Conservation (phyloP, 2,888 invertebrate species). For the Bedellia somnulentella region DNA sequence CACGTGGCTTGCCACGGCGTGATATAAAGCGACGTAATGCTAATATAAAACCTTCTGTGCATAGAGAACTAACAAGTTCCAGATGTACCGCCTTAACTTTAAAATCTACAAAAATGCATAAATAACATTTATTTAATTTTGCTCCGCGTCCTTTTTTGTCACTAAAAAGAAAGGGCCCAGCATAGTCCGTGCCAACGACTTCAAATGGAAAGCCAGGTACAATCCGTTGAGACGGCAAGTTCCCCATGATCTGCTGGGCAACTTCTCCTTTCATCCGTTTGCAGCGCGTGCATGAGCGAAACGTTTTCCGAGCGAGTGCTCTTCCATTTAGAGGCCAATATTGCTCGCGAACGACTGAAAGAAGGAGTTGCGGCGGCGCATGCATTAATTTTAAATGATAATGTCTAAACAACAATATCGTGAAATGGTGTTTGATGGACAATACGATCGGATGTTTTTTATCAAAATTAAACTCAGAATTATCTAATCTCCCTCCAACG, state of each 20-base stretch:
- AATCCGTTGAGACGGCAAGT: neutral
- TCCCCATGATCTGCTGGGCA: neutral
- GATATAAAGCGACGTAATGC: too few relatives aligned
- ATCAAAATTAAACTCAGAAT: neutral
- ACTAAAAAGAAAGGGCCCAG: too few relatives aligned
- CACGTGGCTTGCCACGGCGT: too few relatives aligned
- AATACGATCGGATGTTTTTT: slow-evolving; percentile 4
- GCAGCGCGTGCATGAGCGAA: neutral
- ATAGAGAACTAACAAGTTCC: too few relatives aligned
- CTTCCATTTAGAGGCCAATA: slow-evolving; percentile 2
- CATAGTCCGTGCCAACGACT: too few relatives aligned
- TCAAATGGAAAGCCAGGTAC: neutral
- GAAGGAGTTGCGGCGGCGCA: slow-evolving; percentile 2
- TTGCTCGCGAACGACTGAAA: slow-evolving; percentile 1
- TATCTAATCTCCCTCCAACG: slow-evolving; percentile 1
- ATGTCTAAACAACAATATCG: neutral
- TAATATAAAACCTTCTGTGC: too few relatives aligned
- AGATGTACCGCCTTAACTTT: too few relatives aligned
- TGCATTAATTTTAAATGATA: neutral
- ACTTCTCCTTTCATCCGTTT: neutral
- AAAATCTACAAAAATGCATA: too few relatives aligned
- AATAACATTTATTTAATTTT: too few relatives aligned
- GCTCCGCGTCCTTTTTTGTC: too few relatives aligned
- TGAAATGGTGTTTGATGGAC: neutral
- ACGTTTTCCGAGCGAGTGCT: neutral